Base-by-base conservation (phyloP, 1,140 invertebrate genomes). In the Lepidotrigona ventralis region DNA sequence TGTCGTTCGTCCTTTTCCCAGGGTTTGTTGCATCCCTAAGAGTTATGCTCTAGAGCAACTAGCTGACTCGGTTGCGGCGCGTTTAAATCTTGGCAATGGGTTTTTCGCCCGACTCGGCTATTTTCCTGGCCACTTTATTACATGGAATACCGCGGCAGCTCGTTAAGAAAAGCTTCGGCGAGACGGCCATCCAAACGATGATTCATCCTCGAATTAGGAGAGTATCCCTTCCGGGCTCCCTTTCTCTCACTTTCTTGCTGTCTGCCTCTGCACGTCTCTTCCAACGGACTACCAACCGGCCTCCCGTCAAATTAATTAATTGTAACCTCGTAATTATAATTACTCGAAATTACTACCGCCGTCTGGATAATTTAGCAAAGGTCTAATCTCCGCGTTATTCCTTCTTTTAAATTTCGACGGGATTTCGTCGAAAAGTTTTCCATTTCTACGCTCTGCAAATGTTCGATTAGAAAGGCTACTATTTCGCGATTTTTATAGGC, bases 281-380 rank as follows among this genome's bases (percentile, higher is more conserved):
- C n/a, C n/a, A n/a, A n/a, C n/a, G n/a, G 56, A 14, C 33, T 53
- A 33, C 60, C 69, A 26, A 68, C 63, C 75, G 0, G 6, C 6
- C 39, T 46, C 9, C 6, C 39, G 9, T 46, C 39, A 8, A 46
- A 46, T 46, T 83, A 46, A 46, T 46, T 83, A 79, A 83, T 85
- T 75, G 81, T 85, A 85, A 83, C 79, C 82, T 83, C 71, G 54
- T 70, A 73, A 85, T 85, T 85, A 79, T 83, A 81, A 85, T 83
- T 79, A 54, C 63, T 81, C 60, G 39, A 76, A 85, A 78, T 83
- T 85, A 60, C 75, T 33, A 54, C 69, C 51, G 53, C 29, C 74
- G 84, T 78, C 78, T 85, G 53, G 51, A 17, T 23, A 64, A 83
- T 54, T 83, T 85, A 83, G 73, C 68, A 53, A 58, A 72, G 39